Conservation (phyloP, 1,140 invertebrate species). For the Neodiprion lecontei region DNA sequence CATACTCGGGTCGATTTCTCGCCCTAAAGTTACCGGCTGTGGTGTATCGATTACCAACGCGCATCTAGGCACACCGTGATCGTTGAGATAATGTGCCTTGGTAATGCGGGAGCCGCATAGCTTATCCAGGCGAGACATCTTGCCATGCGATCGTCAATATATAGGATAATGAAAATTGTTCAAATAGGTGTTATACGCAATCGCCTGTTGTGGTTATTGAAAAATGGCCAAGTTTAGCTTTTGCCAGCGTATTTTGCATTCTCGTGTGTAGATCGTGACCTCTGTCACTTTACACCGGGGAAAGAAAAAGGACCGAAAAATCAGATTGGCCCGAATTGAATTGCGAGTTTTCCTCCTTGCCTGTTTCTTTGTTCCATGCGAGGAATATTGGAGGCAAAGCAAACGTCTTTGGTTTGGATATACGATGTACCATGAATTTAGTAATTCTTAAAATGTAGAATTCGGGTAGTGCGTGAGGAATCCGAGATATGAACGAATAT, state of each 20-base stretch:
- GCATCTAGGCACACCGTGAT: not conserved
- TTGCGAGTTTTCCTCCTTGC: too few species aligned
- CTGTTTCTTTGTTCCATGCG: too few species aligned
- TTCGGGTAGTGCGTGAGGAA: conserved; percentile 4
- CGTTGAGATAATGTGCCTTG: not conserved
- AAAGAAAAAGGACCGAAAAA: too few species aligned
- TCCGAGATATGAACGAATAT: conserved; percentile 1
- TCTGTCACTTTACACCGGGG: too few species aligned
- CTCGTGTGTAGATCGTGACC: too few species aligned
- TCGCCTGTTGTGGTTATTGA: too few species aligned
- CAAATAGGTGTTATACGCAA: too few species aligned
- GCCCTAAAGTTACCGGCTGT: not conserved
- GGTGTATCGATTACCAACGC: not conserved
- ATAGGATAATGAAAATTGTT: too few species aligned
- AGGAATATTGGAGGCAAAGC: not conserved
- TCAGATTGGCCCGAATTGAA: too few species aligned
- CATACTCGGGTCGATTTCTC: not conserved
- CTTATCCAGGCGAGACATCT: not conserved
- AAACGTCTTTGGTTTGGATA: not conserved
- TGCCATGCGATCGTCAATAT: not conserved
- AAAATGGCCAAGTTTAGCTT: too few species aligned
- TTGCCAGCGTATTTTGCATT: too few species aligned
- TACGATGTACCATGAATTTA: not conserved
- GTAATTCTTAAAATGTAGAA: not conserved
- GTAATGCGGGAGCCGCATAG: not conserved